A percentile compares a stretch with the other conserved stretches of the same genome.
phyloP scores from a whole-genome alignment of 1,140 invertebrate genomes.

The Sitobion miscanthi region DNA sequence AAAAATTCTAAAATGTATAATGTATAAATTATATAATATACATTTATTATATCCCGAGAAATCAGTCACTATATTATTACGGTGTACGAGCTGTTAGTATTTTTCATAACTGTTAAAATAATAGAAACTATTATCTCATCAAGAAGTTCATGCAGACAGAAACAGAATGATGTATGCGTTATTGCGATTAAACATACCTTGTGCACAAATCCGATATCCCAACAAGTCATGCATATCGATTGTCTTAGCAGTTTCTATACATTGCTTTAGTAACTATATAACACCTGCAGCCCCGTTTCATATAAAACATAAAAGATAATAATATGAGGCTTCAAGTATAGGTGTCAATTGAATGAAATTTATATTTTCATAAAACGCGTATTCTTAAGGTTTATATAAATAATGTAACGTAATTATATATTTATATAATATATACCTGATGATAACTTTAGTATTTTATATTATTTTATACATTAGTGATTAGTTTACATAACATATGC shows the following conservation, averaged over 20 bases:
- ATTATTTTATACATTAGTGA: neutral
- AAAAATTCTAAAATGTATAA: neutral
- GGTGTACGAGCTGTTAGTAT: neutral
- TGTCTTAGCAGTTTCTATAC: neutral
- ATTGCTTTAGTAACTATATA: neutral
- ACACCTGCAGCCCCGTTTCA: neutral
- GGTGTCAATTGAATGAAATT: neutral
- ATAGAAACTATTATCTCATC: neutral
- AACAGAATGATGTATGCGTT: conserved; percentile 3
- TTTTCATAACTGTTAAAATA: neutral
- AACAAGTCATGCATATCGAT: conserved; percentile 1
- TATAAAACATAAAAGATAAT: neutral
- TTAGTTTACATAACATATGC: neutral
- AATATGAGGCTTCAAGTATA: neutral
- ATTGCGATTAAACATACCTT: neutral
- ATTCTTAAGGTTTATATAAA: neutral
- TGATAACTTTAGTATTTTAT: neutral
- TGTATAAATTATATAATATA: neutral
- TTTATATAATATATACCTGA: neutral
- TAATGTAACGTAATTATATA: neutral
- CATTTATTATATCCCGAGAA: neutral
- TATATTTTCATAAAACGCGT: neutral
- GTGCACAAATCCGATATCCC: neutral
- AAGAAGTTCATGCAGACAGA: neutral
- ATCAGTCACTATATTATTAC: neutral